Percentiles rank a stretch among this genome's conserved stretches.
phyloP scores from a whole-genome alignment of 2,113 vertebrate genomes.

The Indri indri region DNA sequence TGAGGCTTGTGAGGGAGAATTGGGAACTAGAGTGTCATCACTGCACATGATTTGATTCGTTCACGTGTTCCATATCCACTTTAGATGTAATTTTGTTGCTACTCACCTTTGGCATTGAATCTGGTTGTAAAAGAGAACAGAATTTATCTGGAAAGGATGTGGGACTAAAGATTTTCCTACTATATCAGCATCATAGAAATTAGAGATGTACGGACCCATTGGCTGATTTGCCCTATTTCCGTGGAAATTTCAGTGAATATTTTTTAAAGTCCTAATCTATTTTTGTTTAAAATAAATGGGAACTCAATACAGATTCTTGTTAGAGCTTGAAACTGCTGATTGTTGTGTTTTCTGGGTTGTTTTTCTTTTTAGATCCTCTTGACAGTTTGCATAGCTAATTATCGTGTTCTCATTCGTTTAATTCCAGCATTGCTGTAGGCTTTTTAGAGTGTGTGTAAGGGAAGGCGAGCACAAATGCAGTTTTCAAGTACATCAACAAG shows the following conservation, averaged over 20 bases:
- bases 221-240: constrained; percentile 59
- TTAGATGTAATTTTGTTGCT: not conserved
- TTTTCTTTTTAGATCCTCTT: constrained; percentile 60
- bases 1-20: not conserved
- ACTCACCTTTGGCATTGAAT: not conserved
- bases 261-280: constrained; percentile 61
- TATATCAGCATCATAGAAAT: not conserved
- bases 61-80: not conserved
- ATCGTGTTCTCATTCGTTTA: constrained; percentile 68
- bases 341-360: constrained; percentile 44
- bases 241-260: constrained; percentile 49
- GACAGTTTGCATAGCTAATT: constrained; percentile 76
- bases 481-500: constrained; percentile 59
- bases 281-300: constrained; percentile 58
- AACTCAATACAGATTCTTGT: constrained; percentile 46
- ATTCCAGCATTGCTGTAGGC: constrained; percentile 47
- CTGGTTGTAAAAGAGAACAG: not conserved
- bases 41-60: not conserved
- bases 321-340: constrained; percentile 63
- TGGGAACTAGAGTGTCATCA: not conserved
- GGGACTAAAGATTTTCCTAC: constrained; percentile 33
- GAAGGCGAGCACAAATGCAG: not conserved
- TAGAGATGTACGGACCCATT: constrained; percentile 9
- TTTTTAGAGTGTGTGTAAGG: not conserved
- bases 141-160: constrained; percentile 48